A percentile compares a stretch with the other conserved stretches of the same genome.
Conservation (phyloP, 2,888 invertebrate species). For the Nephrotoma flavescens region DNA sequence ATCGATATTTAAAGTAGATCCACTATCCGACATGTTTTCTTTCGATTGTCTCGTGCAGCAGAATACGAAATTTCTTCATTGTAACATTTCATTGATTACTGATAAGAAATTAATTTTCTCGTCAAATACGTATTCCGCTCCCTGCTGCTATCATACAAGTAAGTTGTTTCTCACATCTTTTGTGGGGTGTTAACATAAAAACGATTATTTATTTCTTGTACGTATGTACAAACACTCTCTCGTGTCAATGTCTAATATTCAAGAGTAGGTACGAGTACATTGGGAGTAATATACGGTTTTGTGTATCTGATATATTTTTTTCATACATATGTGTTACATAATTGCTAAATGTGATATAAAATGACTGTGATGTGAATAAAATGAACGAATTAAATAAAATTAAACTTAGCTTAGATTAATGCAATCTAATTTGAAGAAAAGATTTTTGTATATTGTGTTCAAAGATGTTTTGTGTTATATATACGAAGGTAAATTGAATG, state of each 20-base stretch:
- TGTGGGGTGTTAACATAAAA: background rate
- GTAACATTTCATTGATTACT: background rate
- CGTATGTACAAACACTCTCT: background rate
- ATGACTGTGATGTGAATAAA: background rate
- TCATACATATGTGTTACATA: background rate
- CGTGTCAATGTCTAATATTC: background rate
- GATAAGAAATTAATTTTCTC: background rate
- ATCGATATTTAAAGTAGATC: background rate
- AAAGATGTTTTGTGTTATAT: no score
- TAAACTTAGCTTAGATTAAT: background rate
- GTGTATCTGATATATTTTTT: background rate
- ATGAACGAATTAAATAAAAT: background rate
- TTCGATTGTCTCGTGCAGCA: background rate
- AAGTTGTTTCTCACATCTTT: background rate
- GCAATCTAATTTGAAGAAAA: background rate
- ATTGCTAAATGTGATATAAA: background rate
- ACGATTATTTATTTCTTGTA: no score
- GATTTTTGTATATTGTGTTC: background rate
- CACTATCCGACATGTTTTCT: background rate
- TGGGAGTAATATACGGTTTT: background rate
- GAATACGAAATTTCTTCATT: background rate
- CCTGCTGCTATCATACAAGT: background rate
- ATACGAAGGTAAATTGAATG: background rate
- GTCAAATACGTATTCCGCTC: background rate
- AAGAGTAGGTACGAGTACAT: background rate